These are phyloP conservation scores for Ctenopoma kingsleyae DNA, from an alignment of 2,797 vertebrate species.

Conservation along the genomic window DNA sequence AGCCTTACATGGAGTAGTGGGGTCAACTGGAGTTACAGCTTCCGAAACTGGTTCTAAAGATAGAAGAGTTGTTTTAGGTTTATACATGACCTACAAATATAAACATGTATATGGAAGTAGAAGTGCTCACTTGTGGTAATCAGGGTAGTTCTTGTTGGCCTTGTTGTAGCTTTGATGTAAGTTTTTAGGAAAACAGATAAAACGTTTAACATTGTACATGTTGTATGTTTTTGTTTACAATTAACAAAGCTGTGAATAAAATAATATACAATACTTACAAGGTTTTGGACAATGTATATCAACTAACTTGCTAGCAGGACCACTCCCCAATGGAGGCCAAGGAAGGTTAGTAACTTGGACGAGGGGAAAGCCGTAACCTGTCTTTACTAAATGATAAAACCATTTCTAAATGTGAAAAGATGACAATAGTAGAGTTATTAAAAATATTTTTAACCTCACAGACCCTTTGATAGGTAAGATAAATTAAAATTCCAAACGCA, in stretches of 20 bases:
- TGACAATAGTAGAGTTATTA: background rate
- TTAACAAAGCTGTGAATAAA: background rate
- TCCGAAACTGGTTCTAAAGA: background rate
- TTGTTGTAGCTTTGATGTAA: background rate
- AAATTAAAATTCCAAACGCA: background rate
- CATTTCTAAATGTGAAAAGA: slow-evolving; percentile 59
- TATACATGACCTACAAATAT: background rate
- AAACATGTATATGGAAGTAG: background rate
- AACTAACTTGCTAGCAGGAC: fast-evolving
- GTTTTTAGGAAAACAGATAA: background rate
- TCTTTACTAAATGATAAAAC: slow-evolving; percentile 45
- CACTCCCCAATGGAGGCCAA: fast-evolving
- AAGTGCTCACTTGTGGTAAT: slow-evolving; percentile 11
- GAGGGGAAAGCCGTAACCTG: fast-evolving
- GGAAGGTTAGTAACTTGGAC: slow-evolving; percentile 55
- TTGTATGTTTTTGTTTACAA: background rate
- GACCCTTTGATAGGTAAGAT: background rate
- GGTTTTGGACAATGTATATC: fast-evolving
- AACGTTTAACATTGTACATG: background rate
- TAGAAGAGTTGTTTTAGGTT: background rate
- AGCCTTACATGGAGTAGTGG: background rate
- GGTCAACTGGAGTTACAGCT: background rate
- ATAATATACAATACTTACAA: slow-evolving; percentile 33
- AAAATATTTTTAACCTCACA: background rate
- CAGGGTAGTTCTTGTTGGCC: background rate